These are phyloP conservation scores for Bolborhynchus lineola DNA, from an alignment of 2,113 vertebrate genomes.

Conservation along the genomic window DNA sequence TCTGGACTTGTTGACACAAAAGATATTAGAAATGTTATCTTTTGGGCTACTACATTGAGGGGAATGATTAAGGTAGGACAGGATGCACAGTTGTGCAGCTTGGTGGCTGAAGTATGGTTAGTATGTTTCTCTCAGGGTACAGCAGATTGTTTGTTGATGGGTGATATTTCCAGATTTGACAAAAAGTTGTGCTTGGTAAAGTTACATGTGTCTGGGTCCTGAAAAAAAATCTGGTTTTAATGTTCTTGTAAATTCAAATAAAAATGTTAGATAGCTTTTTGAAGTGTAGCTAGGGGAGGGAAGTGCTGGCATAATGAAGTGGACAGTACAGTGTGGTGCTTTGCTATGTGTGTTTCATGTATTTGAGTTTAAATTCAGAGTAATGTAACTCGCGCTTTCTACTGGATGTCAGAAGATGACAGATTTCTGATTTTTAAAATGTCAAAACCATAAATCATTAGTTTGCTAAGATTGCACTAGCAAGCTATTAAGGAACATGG, in stretches of 20 bases:
- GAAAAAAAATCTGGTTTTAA: background rate
- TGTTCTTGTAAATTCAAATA: background rate
- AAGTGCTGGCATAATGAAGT: background rate
- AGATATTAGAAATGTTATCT: background rate
- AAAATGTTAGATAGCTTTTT: background rate
- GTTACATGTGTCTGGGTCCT: background rate
- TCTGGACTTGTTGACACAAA: background rate
- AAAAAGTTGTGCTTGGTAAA: background rate
- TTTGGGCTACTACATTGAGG: background rate
- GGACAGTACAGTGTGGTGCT: background rate
- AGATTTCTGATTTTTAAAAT: constrained; percentile 81
- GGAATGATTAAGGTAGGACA: background rate
- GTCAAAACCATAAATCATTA: constrained; percentile 81
- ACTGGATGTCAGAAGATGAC: constrained; percentile 75
- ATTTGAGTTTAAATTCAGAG: constrained; percentile 36
- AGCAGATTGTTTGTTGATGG: background rate
- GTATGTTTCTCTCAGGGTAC: background rate
- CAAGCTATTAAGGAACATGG: constrained; percentile 77
- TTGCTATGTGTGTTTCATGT: constrained; percentile 37
- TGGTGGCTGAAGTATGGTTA: background rate
- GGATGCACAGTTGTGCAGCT: background rate
- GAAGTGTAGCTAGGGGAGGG: background rate
- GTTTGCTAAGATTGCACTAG: constrained; percentile 78
- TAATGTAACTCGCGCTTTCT: constrained; percentile 63
- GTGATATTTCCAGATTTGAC: background rate